phyloP scores from a whole-genome alignment of 2,113 vertebrate species.

The Podarcis cretensis region DNA sequence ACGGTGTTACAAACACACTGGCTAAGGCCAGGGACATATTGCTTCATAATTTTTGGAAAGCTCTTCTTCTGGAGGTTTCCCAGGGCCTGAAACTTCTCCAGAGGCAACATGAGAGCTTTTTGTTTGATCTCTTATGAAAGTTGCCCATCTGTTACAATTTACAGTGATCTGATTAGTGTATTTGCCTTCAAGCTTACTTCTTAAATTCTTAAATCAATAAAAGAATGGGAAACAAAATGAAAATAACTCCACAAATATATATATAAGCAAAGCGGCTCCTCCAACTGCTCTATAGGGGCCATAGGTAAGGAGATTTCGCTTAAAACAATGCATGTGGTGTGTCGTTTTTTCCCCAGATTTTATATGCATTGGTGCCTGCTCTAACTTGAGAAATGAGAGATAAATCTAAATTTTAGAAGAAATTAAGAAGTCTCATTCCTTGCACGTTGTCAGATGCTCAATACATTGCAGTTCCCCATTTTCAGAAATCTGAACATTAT shows the following conservation, averaged over 20 bases:
- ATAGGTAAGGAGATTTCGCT: not conserved
- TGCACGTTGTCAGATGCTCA: not conserved
- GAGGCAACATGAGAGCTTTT: not conserved
- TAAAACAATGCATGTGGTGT: not conserved
- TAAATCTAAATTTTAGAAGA: not conserved
- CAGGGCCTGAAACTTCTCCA: not conserved
- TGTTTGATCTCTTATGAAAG: conserved; percentile 3
- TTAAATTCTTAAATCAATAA: not conserved
- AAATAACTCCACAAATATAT: not conserved
- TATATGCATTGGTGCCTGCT: not conserved
- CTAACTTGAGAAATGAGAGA: not conserved
- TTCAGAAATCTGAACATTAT: not conserved
- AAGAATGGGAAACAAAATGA: not conserved
- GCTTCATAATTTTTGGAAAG: not conserved
- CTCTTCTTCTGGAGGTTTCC: not conserved
- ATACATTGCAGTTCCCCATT: not conserved
- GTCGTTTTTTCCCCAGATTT: not conserved
- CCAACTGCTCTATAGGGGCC: not conserved
- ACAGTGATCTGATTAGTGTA: not conserved
- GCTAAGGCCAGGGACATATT: not conserved
- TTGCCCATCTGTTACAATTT: not conserved
- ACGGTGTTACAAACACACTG: not conserved
- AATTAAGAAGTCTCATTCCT: not conserved
- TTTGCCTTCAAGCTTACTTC: not conserved
- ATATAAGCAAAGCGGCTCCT: not conserved